A percentile compares a stretch with the other conserved stretches of the same genome.
phyloP scores from a whole-genome alignment of 53 echinoderm and acorn worm species.

The Patiria pectinifera region DNA sequence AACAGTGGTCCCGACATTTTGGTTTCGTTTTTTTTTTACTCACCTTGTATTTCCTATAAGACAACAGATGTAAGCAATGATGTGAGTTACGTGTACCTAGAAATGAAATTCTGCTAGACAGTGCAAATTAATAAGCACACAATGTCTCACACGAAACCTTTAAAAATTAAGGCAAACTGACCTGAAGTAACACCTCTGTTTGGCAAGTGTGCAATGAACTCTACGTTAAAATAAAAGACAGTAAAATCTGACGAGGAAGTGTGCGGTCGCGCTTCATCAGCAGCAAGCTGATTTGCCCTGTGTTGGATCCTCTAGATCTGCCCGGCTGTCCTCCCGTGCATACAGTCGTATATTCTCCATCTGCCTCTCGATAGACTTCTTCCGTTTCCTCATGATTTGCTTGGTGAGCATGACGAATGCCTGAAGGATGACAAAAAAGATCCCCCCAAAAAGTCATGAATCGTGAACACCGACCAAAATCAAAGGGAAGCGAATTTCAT shows the following conservation, averaged over 20 bases:
- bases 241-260: neutral
- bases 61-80: too few relatives aligned
- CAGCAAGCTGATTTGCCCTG: conserved; percentile 50
- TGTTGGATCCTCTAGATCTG: conserved; percentile 35
- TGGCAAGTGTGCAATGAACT: neutral
- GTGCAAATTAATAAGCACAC: too few relatives aligned
- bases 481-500: neutral
- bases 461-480: neutral
- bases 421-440: conserved; percentile 10
- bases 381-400: conserved; percentile 73
- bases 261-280: conserved; percentile 5
- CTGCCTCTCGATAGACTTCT: conserved; percentile 78
- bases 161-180: neutral
- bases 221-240: neutral
- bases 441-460: neutral
- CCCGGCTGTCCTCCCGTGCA: conserved; percentile 75
- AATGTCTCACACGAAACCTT: too few relatives aligned
- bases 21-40: too few relatives aligned
- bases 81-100: too few relatives aligned
- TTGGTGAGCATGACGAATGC: conserved; percentile 73
- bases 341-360: conserved; percentile 83
- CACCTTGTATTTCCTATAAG: too few relatives aligned
- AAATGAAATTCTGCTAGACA: too few relatives aligned
- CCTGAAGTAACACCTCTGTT: neutral
- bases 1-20: too few relatives aligned